Conservation (phyloP, 2,113 vertebrate species). For the Cranoglanis bouderius region DNA sequence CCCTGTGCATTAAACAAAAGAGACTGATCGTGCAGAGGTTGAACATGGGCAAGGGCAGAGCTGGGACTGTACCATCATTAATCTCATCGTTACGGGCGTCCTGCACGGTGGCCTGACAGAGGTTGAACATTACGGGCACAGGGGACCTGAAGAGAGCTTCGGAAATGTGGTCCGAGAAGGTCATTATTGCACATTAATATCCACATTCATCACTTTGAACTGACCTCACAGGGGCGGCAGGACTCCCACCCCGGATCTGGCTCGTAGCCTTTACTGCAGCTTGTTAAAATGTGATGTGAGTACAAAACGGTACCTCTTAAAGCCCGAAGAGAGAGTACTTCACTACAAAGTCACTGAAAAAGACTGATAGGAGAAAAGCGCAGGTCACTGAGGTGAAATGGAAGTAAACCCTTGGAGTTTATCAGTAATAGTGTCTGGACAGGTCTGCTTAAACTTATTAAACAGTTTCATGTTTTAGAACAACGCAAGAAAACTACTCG, state of each 20-base stretch:
- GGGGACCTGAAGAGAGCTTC: conserved; percentile 50
- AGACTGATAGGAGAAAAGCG: background rate
- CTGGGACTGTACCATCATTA: conserved; percentile 45
- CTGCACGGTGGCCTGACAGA: conserved; percentile 44
- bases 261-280: conserved; percentile 37
- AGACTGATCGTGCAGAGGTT: conserved; percentile 26
- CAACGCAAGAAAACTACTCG: background rate
- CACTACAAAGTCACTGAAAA: conserved; percentile 7
- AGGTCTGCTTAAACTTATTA: background rate
- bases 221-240: conserved; percentile 57
- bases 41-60: conserved; percentile 41
- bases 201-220: conserved; percentile 62
- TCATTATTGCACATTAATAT: conserved; percentile 69
- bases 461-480: background rate
- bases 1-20: conserved; percentile 33
- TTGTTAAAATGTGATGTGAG: conserved; percentile 29
- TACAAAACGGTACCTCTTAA: conserved; percentile 29
- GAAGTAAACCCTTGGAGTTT: background rate
- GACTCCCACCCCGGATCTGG: conserved; percentile 36
- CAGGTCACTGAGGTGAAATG: conserved; percentile 24
- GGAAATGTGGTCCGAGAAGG: conserved; percentile 52
- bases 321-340: background rate
- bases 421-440: background rate
- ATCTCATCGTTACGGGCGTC: conserved; percentile 49
- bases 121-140: conserved; percentile 33